These are phyloP conservation scores for Tenthredo distinguenda DNA, from an alignment of 2,888 invertebrate species.

Conservation along the genomic window DNA sequence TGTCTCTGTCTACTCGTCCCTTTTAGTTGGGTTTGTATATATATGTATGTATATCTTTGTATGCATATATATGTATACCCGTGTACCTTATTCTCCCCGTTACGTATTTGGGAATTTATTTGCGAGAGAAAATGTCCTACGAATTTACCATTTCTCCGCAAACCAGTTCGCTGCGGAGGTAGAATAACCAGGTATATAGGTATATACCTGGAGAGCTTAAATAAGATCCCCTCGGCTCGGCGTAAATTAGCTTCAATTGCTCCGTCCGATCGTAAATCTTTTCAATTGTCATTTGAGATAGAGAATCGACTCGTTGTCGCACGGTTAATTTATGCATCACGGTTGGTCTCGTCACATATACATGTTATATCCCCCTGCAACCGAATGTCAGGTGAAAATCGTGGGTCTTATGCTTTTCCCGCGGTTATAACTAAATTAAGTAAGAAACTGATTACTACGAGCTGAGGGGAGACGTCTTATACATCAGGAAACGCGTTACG, in stretches of 20 bases:
- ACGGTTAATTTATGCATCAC: background rate
- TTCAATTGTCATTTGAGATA: conserved; percentile 32
- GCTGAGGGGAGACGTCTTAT: background rate
- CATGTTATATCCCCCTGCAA: background rate
- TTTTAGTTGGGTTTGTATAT: background rate
- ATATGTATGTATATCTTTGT: background rate
- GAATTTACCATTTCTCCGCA: conserved; percentile 28
- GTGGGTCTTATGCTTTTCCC: background rate
- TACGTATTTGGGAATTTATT: conserved; percentile 37
- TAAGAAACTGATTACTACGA: background rate
- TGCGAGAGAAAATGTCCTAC: conserved; percentile 19
- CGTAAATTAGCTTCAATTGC: conserved; percentile 50
- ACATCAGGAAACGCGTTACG: background rate
- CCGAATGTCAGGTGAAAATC: background rate
- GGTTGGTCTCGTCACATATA: background rate
- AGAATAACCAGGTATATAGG: background rate
- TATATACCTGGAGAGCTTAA: conserved; percentile 19
- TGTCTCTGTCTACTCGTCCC: conserved; percentile 31
- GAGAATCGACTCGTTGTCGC: conserved; percentile 24
- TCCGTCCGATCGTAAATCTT: conserved; percentile 37
- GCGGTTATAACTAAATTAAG: background rate
- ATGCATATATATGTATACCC: background rate
- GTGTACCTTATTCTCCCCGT: background rate
- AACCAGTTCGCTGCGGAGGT: background rate
- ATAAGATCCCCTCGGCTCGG: conserved; percentile 24